Conservation (phyloP, 2,113 vertebrate genomes). For the Stegostoma tigrinum region DNA sequence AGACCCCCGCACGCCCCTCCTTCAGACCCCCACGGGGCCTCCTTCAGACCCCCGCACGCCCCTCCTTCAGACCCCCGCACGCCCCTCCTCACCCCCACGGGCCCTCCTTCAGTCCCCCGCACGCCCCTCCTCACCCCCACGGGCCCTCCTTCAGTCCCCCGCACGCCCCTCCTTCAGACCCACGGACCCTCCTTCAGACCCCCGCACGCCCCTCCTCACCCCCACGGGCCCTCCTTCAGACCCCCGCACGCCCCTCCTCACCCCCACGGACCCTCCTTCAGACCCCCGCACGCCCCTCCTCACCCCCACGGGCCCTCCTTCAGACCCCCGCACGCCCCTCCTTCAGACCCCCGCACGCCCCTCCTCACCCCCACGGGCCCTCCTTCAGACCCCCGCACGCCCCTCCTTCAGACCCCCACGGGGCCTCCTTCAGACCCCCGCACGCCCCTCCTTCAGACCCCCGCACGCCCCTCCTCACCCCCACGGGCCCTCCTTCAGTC, state of each 20-base stretch:
- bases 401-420: background rate
- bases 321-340: no score
- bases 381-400: background rate
- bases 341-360: no score
- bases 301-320: no score
- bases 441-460: constrained; percentile 40
- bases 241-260: constrained; percentile 41
- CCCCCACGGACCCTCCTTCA: background rate
- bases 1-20: constrained; percentile 39
- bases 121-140: constrained; percentile 39
- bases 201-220: background rate
- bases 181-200: background rate
- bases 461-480: no score
- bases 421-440: background rate
- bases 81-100: background rate
- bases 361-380: no score
- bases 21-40: no score
- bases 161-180: no score
- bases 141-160: no score
- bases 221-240: no score
- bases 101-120: background rate
- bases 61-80: background rate
- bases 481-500: no score
- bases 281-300: no score
- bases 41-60: no score